These are phyloP conservation scores for Caligus rogercresseyi DNA, from an alignment of 1,140 invertebrate genomes.

Conservation along the genomic window DNA sequence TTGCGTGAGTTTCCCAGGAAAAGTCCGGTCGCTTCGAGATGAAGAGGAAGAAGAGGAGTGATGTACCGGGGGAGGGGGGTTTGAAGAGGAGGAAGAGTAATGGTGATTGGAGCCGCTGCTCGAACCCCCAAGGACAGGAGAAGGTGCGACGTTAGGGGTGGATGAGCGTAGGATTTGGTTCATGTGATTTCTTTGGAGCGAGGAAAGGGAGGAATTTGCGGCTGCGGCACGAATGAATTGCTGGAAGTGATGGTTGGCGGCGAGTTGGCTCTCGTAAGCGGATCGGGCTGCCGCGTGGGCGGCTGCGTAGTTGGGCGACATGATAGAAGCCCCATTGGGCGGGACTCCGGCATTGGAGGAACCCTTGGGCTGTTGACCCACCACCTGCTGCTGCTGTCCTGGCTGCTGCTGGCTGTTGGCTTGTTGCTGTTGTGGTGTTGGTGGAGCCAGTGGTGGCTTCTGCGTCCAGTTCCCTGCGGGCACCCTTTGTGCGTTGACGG, in stretches of 20 bases:
- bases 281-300: background rate
- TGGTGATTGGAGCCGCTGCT: background rate
- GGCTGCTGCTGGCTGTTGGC: background rate
- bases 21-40: background rate
- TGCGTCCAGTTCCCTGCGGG: conserved; percentile 25
- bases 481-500: conserved; percentile 17
- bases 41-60: background rate
- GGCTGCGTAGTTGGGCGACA: background rate
- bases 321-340: background rate
- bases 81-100: too few species aligned
- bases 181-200: background rate
- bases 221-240: background rate
- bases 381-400: background rate
- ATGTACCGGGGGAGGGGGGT: background rate
- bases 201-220: background rate
- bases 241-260: background rate
- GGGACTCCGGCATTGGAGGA: background rate
- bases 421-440: background rate
- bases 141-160: too few species aligned
- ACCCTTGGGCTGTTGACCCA: background rate
- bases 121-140: background rate
- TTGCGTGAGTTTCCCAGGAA: conserved; percentile 18
- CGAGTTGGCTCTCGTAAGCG: conserved; percentile 1
- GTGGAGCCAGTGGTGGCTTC: conserved; percentile 23
- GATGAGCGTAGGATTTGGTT: background rate